These are phyloP conservation scores for Leistus spinibarbis DNA, from an alignment of 2,888 invertebrate genomes.

Conservation along the genomic window DNA sequence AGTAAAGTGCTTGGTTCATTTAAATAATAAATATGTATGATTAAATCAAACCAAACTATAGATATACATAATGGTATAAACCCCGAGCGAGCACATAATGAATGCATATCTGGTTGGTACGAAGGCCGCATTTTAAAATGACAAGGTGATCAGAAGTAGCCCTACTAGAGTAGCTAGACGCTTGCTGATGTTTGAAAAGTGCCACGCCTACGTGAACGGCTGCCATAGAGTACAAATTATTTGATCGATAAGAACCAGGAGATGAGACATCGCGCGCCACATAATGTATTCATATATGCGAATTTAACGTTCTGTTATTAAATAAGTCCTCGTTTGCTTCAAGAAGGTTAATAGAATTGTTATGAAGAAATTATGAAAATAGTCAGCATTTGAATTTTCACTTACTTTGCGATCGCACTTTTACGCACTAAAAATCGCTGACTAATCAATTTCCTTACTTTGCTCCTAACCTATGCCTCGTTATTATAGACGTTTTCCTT, in stretches of 20 bases:
- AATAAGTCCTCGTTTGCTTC: not conserved
- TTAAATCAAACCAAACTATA: not conserved
- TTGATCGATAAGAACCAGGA: slow-evolving; percentile 5
- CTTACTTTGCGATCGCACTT: too few relatives aligned
- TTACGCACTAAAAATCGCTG: too few relatives aligned
- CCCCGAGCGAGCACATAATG: too few relatives aligned
- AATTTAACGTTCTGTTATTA: slow-evolving; percentile 11
- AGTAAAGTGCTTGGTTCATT: not conserved
- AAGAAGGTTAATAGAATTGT: not conserved
- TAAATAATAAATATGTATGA: not conserved
- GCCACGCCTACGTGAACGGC: not conserved
- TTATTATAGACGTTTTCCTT: too few relatives aligned
- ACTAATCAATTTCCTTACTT: too few relatives aligned
- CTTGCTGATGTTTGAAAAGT: not conserved
- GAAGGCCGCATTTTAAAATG: not conserved
- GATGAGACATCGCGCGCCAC: not conserved
- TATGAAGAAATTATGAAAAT: not conserved
- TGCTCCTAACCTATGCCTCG: too few relatives aligned
- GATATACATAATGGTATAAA: not conserved
- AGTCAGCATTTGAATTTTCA: too few relatives aligned
- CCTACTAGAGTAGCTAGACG: too few relatives aligned
- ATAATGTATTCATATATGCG: slow-evolving; percentile 11
- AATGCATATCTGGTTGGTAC: not conserved
- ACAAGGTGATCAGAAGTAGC: not conserved
- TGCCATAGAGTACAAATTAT: slow-evolving; percentile 1